Base-by-base conservation (phyloP, 2,113 vertebrate species). In the Microtus ochrogaster region DNA sequence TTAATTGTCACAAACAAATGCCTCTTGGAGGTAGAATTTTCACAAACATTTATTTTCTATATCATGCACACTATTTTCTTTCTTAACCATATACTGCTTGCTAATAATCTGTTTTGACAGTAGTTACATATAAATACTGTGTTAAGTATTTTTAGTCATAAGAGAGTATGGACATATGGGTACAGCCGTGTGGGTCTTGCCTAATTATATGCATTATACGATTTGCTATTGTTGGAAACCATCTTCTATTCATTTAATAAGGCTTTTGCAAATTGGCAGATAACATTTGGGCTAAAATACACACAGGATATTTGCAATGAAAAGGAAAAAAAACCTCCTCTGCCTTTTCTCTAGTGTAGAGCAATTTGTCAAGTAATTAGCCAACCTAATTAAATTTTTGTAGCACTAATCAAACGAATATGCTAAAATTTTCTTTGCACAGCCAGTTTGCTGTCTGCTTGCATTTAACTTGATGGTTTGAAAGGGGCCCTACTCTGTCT, bases 161-260 rank as follows among this genome's bases (percentile, higher is more conserved):
- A 96, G 93, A 49, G 97, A 97, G 97, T 95, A 96, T 96, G 98
- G 98, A 98, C 99, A 99, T 99, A 99, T 98, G 99, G 99, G 98
- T 97, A 86, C 97, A 98, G 99, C 98, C 98, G 97, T 98, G 98
- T 99, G 98, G 91, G 98, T 96, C 96, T 98, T 95, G 97, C 98
- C 98, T 99, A 99, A 99, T 99, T 99, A 99, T 98, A 98, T 98
- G 98, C 99, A 99, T 99, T 99, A 99, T 99, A 99, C 98, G 98
- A 99, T 99, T 99, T 99, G 97, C 99, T 98, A 98, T 99, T 99
- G 99, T 99, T 98, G 98, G 86, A 98, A 98, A 99, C 99, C 98
- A 98, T 99, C 99, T 99, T 99, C 99, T 99, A 99, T 99, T 99
- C 99, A 99, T 99, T 99, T 99, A 99, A 99, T 99, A 99, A 99